Evolutionary conservation across 2,113 vertebrate genomes (phyloP).

Genomic region (Elephantulus edwardii): DNA sequence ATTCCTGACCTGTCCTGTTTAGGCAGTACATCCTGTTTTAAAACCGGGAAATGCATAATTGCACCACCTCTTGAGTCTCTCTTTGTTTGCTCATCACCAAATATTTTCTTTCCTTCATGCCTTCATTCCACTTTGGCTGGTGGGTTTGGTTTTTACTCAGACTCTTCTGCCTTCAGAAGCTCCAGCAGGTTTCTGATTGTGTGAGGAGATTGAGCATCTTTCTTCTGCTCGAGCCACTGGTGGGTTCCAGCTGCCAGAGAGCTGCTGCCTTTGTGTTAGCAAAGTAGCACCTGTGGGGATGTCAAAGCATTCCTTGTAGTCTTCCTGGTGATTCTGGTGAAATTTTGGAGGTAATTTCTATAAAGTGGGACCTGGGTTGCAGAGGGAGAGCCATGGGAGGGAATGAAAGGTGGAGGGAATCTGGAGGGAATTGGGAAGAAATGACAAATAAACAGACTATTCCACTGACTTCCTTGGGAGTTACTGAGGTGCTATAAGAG

Average conservation of each 20-base stretch:
- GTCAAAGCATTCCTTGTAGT: too few species aligned
- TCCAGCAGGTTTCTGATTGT: too few species aligned
- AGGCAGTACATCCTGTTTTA: conserved; percentile 24
- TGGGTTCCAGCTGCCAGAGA: too few species aligned
- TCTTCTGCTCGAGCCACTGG: too few species aligned
- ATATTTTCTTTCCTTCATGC: neutral
- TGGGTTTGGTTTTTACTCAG: too few species aligned
- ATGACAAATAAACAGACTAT: too few species aligned
- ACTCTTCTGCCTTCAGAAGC: too few species aligned
- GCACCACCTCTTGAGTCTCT: conserved; percentile 33
- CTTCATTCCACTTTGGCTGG: too few species aligned
- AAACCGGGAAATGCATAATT: conserved; percentile 41
- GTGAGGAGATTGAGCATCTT: too few species aligned
- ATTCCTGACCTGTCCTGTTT: neutral
- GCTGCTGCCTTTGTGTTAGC: too few species aligned
- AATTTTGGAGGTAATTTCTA: neutral
- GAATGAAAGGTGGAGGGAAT: neutral
- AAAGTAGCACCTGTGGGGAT: too few species aligned
- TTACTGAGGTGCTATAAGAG: neutral
- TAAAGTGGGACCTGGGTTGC: neutral
- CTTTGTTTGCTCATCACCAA: conserved; percentile 40
- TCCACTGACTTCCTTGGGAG: too few species aligned
- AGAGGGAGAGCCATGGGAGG: neutral
- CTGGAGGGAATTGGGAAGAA: neutral
- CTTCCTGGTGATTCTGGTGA: neutral